Evolutionary conservation across 2,797 vertebrate species (phyloP), one percentile per base, ranked within the genome.

Genomic region (Vespertilio murinus): DNA sequence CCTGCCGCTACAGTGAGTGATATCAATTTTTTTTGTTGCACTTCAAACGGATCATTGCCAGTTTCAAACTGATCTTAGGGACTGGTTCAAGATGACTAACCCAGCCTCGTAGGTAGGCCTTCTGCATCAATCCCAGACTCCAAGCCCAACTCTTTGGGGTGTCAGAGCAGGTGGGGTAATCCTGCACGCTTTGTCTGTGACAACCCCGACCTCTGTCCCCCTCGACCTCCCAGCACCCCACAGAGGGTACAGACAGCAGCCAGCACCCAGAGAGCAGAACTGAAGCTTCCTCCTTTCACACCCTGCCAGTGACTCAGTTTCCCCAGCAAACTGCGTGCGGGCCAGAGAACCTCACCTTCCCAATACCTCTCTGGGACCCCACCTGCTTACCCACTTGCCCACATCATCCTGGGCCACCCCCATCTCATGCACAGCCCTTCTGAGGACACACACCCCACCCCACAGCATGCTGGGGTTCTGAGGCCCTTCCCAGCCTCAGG

Each of bases 141-240:
- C 5, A 28, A 0, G 28, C 23, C 64, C 30, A 12, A n/a, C n/a
- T 23, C 56, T 65, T 20, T 10, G 12, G 23, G 64, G 1, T 69
- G 65, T 49, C 28, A 42, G 73, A 88, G 45, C 47, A 54, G 52
- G 3, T 7, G 38, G 67, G 3, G 8, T 16, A 35, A 86, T 7
- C 49, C 28, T 23, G 28, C 0, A 16, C 28, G 40, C 23, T 42
- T 42, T 49, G 17, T 33, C 49, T 33, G 22, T 2, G 17, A 17
- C 40, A 49, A 3, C n/a, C 54, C 20, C 38, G 33, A 22, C 71
- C 7, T 30, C 52, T 65, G n/a, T 35, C 25, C 69, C 38, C 28
- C 33, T 7, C 1, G 6, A n/a, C 20, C 17, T 38, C 20, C 30
- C 2, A 0, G 22, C 42, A n/a, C 30, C 23, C 23, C 3, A 18